Conservation (phyloP, 1,140 invertebrate genomes). For the Hesperophylax magnus region DNA sequence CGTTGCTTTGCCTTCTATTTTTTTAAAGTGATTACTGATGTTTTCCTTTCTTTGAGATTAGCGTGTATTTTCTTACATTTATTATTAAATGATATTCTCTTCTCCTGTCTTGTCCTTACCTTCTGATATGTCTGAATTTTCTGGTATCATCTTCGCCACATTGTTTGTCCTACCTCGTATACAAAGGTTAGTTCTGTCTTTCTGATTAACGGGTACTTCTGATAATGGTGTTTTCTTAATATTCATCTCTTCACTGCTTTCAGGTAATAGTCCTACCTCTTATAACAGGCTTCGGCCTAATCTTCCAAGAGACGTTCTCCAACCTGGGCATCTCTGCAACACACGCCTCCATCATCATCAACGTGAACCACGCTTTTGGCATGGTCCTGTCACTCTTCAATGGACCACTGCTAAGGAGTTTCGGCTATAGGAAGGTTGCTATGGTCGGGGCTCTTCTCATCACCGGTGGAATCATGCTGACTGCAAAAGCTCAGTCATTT, state of each 20-base stretch:
- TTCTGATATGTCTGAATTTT: too few relatives aligned
- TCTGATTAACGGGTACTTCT: background rate
- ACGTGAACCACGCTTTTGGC: constrained; percentile 74
- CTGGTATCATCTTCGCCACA: too few relatives aligned
- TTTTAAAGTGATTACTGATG: too few relatives aligned
- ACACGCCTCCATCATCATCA: constrained; percentile 73
- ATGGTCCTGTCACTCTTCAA: constrained; percentile 75
- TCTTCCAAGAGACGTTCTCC: constrained; percentile 72
- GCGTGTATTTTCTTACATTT: too few relatives aligned
- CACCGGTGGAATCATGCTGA: constrained; percentile 64
- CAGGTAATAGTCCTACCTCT: constrained; percentile 73
- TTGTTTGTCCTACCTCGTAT: too few relatives aligned
- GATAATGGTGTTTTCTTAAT: background rate
- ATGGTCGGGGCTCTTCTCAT: constrained; percentile 63
- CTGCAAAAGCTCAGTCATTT: constrained; percentile 64
- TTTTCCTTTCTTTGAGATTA: too few relatives aligned
- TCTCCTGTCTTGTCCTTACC: too few relatives aligned
- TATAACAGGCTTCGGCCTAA: constrained; percentile 72
- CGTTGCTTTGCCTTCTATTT: too few relatives aligned
- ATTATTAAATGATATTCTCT: too few relatives aligned
- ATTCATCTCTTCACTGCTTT: constrained; percentile 27
- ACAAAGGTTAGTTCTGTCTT: too few relatives aligned
- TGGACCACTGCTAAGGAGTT: constrained; percentile 68
- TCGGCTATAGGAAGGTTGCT: constrained; percentile 68
- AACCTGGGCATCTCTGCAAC: constrained; percentile 68